These are phyloP conservation scores for Myiagra hebetior DNA, from an alignment of 2,113 vertebrate species.

Conservation along the genomic window DNA sequence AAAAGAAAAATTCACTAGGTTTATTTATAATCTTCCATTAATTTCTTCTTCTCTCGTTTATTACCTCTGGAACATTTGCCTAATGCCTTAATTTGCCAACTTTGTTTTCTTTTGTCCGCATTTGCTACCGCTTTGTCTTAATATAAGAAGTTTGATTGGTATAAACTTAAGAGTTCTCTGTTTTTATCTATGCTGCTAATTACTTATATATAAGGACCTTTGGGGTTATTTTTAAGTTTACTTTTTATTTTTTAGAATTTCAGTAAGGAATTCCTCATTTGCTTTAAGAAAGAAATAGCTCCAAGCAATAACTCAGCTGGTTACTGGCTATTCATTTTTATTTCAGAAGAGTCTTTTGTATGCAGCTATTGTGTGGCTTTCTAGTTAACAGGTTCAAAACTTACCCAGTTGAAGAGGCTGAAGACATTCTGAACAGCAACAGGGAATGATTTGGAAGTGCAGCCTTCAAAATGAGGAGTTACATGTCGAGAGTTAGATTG, in stretches of 20 bases:
- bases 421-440: background rate
- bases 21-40: background rate
- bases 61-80: background rate
- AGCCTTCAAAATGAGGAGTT: background rate
- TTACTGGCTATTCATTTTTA: background rate
- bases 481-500: background rate
- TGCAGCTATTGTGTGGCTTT: background rate
- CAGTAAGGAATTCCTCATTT: background rate
- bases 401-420: fast-evolving
- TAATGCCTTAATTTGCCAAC: background rate
- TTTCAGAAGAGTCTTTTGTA: background rate
- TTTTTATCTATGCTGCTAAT: background rate
- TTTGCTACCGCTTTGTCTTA: background rate
- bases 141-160: background rate
- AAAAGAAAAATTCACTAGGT: background rate
- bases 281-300: background rate
- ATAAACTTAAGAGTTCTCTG: background rate
- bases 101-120: background rate
- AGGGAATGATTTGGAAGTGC: background rate
- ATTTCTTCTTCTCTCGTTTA: background rate
- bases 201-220: background rate
- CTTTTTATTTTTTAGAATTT: background rate
- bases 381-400: background rate
- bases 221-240: background rate
- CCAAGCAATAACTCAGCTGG: background rate